These are phyloP conservation scores for Sebastes oblongus DNA, from an alignment of 2,797 vertebrate species.

Conservation along the genomic window DNA sequence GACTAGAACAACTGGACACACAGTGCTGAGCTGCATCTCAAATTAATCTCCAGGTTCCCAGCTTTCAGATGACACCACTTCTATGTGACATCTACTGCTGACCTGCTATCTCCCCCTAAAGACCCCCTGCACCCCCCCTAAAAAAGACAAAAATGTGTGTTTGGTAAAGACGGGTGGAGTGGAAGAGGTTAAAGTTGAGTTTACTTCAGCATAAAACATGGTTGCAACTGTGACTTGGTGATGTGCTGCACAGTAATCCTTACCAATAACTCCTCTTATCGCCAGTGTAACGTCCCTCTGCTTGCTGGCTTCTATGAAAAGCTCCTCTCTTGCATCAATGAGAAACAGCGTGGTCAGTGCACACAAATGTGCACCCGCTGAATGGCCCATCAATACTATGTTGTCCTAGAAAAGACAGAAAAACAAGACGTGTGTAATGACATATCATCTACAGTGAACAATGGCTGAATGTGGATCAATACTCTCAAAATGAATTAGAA, in stretches of 20 bases:
- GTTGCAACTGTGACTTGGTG: neutral
- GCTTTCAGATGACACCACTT: too few relatives aligned
- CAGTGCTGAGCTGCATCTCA: too few relatives aligned
- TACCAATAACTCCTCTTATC: slow-evolving; percentile 81
- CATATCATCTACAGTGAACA: neutral
- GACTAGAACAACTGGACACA: accelerated
- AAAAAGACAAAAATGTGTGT: too few relatives aligned
- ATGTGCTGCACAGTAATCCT: neutral
- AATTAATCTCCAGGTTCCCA: too few relatives aligned
- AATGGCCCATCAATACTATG: slow-evolving; percentile 81
- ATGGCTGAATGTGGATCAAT: neutral
- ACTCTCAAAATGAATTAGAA: neutral
- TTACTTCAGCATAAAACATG: neutral
- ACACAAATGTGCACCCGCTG: slow-evolving; percentile 82
- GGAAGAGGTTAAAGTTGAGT: neutral
- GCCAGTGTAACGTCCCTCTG: slow-evolving; percentile 61
- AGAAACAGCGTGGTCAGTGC: slow-evolving; percentile 78
- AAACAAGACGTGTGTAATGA: neutral
- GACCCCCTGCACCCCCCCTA: too few relatives aligned
- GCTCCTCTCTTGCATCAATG: slow-evolving; percentile 70
- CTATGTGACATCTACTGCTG: too few relatives aligned
- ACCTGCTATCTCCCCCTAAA: too few relatives aligned
- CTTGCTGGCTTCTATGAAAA: slow-evolving; percentile 70
- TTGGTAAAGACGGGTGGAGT: too few relatives aligned
- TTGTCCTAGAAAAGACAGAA: slow-evolving; percentile 66